Evolutionary conservation across 2,113 vertebrate species (phyloP), one percentile per base, ranked within the genome.

Genomic region (Strigops habroptila): DNA sequence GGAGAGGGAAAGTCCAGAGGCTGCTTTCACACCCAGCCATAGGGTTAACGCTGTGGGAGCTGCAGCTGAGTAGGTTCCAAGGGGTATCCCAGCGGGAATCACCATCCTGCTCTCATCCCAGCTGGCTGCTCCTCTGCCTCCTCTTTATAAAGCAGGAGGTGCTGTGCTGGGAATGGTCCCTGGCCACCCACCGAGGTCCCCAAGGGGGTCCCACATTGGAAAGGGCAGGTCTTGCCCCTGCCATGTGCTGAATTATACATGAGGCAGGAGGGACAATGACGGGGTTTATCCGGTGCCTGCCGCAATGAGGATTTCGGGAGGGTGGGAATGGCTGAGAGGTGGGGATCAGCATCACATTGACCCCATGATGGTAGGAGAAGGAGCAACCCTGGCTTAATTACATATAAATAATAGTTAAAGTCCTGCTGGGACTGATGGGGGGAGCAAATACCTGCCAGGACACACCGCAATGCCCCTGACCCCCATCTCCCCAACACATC

Each of bases 41-140:
- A 51, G 19, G 2, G 22, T 12, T 18, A 75, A 6, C 2, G 2
- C 1, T 31, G 75, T 1, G 22, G 67, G 44, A 17, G 41, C 6
- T 37, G 49, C 1, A 4, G 35, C 30, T 6, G 5, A 39, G 14
- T 0, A 1, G 14, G 53, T 37, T 88, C 49, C 7, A 4, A 3
- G 27, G n/a, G 37, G 3, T 21, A 69, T 46, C 48, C 23, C 10
- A 5, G 41, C 7, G 51, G 23, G 3, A 49, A 64, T 43, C 9
- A 1, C 28, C 33, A 4, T 22, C 67, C 82, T 21, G 43, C 44
- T 9, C 16, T 4, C 18, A 30, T 18, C 51, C 37, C 82, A 18
- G 65, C 27, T 23, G 5, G 49, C 35, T 10, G 3, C 31, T 57
- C 35, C 73, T 65, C 43, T 67, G n/a, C 3, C 9, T 37, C 24